Evolutionary conservation across 2,888 invertebrate species (phyloP).

Genomic region (Tethea ocularis): DNA sequence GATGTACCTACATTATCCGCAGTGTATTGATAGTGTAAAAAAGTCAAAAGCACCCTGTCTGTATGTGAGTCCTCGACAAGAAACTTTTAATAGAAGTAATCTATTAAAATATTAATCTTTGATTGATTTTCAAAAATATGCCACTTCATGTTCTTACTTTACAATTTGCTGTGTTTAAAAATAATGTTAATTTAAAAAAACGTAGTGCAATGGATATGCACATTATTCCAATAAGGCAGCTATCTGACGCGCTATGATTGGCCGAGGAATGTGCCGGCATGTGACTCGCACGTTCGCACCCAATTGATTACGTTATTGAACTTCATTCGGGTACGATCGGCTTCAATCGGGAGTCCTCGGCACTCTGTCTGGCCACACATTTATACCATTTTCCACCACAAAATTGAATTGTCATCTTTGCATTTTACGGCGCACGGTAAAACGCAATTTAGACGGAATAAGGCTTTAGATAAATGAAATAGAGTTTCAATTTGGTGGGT

Average conservation of each 20-base stretch:
- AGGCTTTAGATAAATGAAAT: not conserved
- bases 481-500: not conserved
- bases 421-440: slow-evolving; percentile 8
- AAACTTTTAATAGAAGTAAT: too few relatives aligned
- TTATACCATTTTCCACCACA: not conserved
- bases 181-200: not conserved
- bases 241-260: slow-evolving; percentile 29
- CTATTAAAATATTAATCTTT: too few relatives aligned
- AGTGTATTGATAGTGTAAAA: too few relatives aligned
- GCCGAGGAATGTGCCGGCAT: slow-evolving; percentile 23
- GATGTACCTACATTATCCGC: too few relatives aligned
- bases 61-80: too few relatives aligned
- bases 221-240: slow-evolving; percentile 25
- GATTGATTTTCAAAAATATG: too few relatives aligned
- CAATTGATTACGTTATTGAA: slow-evolving; percentile 20
- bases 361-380: not conserved
- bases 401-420: slow-evolving; percentile 11
- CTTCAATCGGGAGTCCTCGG: not conserved
- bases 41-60: too few relatives aligned
- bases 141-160: too few relatives aligned
- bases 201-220: slow-evolving; percentile 24
- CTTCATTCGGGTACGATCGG: slow-evolving; percentile 10
- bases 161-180: too few relatives aligned
- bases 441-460: not conserved
- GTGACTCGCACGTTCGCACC: slow-evolving; percentile 12